Evolutionary conservation across 2,113 vertebrate genomes (phyloP).

Genomic region (Morone chrysops): DNA sequence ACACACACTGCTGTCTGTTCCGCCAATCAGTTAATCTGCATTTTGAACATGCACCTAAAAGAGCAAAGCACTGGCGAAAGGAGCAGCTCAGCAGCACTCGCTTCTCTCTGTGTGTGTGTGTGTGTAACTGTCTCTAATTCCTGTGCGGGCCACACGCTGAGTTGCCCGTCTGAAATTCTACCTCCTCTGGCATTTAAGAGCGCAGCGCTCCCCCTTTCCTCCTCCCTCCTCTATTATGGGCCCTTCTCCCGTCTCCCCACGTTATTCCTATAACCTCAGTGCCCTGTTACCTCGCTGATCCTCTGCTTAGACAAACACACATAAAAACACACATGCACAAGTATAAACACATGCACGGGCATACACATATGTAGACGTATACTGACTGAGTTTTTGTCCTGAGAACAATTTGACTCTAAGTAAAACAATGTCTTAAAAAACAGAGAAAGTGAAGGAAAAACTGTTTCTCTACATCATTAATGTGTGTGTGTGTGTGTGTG

Average conservation of each 20-base stretch:
- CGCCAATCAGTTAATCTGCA: slow-evolving; percentile 55
- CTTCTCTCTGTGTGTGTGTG: slow-evolving; percentile 46
- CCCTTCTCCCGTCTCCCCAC: slow-evolving; percentile 55
- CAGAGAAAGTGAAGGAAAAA: slow-evolving; percentile 38
- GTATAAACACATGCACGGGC: slow-evolving; percentile 28
- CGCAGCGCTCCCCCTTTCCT: slow-evolving; percentile 61
- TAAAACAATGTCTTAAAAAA: slow-evolving; percentile 43
- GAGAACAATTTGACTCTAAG: slow-evolving; percentile 40
- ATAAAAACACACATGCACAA: slow-evolving; percentile 39
- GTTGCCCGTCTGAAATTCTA: slow-evolving; percentile 82
- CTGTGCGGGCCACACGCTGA: slow-evolving; percentile 83
- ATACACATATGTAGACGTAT: not conserved
- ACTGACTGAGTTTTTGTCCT: slow-evolving; percentile 37
- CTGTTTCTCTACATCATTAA: not conserved
- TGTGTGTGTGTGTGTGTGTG: not conserved
- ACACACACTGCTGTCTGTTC: slow-evolving; percentile 29
- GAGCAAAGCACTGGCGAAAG: slow-evolving; percentile 72
- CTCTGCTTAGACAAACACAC: slow-evolving; percentile 57
- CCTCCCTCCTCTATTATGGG: slow-evolving; percentile 59
- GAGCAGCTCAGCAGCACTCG: slow-evolving; percentile 68
- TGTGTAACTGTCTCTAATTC: slow-evolving; percentile 75
- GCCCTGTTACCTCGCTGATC: slow-evolving; percentile 57
- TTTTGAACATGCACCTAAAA: slow-evolving; percentile 69
- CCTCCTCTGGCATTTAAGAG: slow-evolving; percentile 82
- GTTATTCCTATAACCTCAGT: slow-evolving; percentile 58